Evolutionary conservation across 2,888 invertebrate genomes (phyloP).

Genomic region (Drosophila conformis): DNA sequence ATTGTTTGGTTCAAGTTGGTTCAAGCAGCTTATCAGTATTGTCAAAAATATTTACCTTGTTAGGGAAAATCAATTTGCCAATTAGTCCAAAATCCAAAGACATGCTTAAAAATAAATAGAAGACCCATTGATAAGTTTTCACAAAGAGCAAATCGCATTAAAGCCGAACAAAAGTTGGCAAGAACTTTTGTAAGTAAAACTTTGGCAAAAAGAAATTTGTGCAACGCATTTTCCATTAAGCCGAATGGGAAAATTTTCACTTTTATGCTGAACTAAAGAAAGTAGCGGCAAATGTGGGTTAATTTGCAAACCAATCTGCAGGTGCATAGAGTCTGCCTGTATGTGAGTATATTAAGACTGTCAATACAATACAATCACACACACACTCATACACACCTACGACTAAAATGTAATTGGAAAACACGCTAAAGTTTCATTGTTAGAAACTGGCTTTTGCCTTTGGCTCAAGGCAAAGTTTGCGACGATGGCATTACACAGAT

Average conservation of each 20-base stretch:
- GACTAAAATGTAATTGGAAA: conserved; percentile 31
- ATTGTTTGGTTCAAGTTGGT: background rate
- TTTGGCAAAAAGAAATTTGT: conserved; percentile 48
- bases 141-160: conserved; percentile 33
- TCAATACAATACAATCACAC: conserved; percentile 19
- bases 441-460: conserved; percentile 51
- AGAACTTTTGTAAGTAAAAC: conserved; percentile 28
- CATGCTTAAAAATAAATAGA: conserved; percentile 1
- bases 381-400: background rate
- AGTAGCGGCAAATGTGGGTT: conserved; percentile 71
- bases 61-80: conserved; percentile 1
- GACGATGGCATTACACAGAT: conserved; percentile 21
- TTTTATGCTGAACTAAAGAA: conserved; percentile 35
- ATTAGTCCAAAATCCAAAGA: conserved; percentile 15
- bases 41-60: background rate
- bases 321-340: conserved; percentile 30
- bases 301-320: conserved; percentile 71
- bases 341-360: conserved; percentile 2
- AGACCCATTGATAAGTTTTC: conserved; percentile 29
- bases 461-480: conserved; percentile 60
- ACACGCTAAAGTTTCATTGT: conserved; percentile 69
- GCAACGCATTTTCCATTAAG: conserved; percentile 53
- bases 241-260: conserved; percentile 46
- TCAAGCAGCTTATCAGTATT: background rate
- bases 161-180: conserved; percentile 50